Percentiles rank a stretch among this genome's conserved stretches.
These are phyloP conservation scores for Procambarus clarkii DNA, from an alignment of 1,140 invertebrate genomes.

Conservation along the genomic window DNA sequence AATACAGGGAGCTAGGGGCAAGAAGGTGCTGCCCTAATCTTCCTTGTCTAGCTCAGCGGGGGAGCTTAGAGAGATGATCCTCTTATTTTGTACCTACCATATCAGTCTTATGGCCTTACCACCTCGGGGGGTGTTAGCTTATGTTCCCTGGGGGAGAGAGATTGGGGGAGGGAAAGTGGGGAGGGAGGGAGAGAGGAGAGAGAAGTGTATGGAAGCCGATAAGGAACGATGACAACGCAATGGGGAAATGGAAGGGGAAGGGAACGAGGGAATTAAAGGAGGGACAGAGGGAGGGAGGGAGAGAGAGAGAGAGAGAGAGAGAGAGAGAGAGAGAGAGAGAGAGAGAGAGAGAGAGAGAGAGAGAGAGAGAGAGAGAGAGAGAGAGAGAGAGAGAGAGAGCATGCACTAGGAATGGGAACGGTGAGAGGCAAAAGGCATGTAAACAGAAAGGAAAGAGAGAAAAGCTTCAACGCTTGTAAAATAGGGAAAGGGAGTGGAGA, in stretches of 20 bases:
- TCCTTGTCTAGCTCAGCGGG: not conserved
- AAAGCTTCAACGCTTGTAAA: no score
- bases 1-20: not conserved
- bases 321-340: not conserved
- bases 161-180: not conserved
- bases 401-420: no score
- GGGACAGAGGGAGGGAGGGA: not conserved
- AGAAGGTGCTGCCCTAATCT: not conserved
- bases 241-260: not conserved
- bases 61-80: not conserved
- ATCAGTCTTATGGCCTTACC: not conserved
- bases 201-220: no score
- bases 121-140: not conserved
- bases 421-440: no score
- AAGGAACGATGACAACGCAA: not conserved
- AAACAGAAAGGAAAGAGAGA: no score
- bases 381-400: not conserved
- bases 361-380: not conserved
- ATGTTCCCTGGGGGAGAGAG: not conserved
- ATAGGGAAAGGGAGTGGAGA: no score
- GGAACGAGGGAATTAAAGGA: not conserved
- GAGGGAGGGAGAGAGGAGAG: not conserved
- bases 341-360: not conserved
- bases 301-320: no score
- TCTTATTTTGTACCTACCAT: not conserved